phyloP scores from a whole-genome alignment of 37 sponge, comb jelly and placozoan genomes.

The Hexactinellida sp. region DNA sequence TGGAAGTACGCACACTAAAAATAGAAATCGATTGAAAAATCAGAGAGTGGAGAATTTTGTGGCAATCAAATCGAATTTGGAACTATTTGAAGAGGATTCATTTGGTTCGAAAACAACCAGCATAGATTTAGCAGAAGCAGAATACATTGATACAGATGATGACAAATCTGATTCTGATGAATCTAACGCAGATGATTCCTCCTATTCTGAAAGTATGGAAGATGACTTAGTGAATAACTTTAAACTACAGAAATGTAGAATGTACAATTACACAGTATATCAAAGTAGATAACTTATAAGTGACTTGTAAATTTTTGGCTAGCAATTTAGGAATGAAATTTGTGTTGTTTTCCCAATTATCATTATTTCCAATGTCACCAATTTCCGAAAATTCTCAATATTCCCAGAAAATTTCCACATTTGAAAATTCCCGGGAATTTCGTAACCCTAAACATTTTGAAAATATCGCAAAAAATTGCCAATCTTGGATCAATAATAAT shows the following conservation, averaged over 20 bases:
- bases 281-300: not conserved
- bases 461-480: no score
- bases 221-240: not conserved
- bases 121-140: not conserved
- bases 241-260: not conserved
- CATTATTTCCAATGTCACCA: not conserved
- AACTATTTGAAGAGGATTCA: not conserved
- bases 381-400: not conserved
- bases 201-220: not conserved
- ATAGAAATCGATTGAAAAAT: not conserved
- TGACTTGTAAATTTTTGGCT: not conserved
- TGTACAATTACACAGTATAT: not conserved
- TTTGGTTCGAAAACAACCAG: not conserved
- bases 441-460: not conserved
- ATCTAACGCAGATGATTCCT: not conserved
- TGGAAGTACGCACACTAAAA: not conserved
- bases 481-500: no score
- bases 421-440: conserved; percentile 13
- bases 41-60: not conserved
- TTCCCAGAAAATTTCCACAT: not conserved
- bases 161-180: not conserved
- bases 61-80: not conserved
- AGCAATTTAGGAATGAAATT: not conserved
- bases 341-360: not conserved
- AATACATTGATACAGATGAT: not conserved